Evolutionary conservation across 2,888 invertebrate species (phyloP).

Genomic region (Nyleta sp.): DNA sequence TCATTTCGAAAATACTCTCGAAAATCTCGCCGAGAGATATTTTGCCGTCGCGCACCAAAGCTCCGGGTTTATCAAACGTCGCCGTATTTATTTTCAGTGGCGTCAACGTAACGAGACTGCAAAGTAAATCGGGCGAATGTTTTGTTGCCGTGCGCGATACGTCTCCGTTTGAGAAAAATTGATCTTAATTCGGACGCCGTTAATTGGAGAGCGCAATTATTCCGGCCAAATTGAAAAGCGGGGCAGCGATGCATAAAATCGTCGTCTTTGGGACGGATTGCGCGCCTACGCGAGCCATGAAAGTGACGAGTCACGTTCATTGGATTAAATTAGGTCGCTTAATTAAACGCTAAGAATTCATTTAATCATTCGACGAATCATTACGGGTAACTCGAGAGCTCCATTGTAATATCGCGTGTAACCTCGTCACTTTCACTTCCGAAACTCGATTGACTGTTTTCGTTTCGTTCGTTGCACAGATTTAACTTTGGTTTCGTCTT

Average conservation of each 20-base stretch:
- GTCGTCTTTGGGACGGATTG: conserved; percentile 29
- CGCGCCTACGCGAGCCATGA: conserved; percentile 22
- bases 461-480: not conserved
- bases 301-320: conserved; percentile 52
- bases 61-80: conserved; percentile 24
- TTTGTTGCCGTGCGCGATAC: conserved; percentile 7
- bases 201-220: conserved; percentile 38
- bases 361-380: conserved; percentile 30
- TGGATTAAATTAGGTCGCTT: conserved; percentile 48
- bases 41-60: conserved; percentile 19
- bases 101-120: conserved; percentile 32
- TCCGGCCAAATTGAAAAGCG: conserved; percentile 12
- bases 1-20: conserved; percentile 48
- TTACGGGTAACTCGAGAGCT: not conserved
- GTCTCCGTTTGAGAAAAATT: not conserved
- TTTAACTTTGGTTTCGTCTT: not conserved
- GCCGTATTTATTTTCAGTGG: conserved; percentile 35
- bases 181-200: conserved; percentile 1
- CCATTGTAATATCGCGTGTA: conserved; percentile 10
- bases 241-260: conserved; percentile 33
- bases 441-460: not conserved
- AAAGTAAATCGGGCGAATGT: conserved; percentile 18
- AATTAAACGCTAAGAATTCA: conserved; percentile 42
- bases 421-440: conserved; percentile 24
- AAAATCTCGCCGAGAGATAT: conserved; percentile 41